phyloP scores from a whole-genome alignment of 2,888 invertebrate genomes.

The Heterodera filipjevi region DNA sequence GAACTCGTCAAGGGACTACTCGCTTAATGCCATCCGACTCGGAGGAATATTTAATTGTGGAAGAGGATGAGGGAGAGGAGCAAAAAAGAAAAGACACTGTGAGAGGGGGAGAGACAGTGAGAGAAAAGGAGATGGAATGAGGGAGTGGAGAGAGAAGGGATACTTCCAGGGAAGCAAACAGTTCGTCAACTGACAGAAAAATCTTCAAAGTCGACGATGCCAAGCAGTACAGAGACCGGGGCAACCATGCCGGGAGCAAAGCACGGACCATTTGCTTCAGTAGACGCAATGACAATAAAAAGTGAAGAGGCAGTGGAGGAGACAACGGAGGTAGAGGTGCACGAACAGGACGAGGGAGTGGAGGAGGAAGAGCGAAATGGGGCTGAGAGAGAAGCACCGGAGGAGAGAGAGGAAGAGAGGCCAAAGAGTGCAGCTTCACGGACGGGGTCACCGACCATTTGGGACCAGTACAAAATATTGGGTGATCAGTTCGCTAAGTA shows the following conservation, averaged over 20 bases:
- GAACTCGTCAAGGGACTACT: constrained; percentile 16
- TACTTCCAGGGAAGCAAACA: background rate
- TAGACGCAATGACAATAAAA: background rate
- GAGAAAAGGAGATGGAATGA: constrained; percentile 2
- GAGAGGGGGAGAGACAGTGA: background rate
- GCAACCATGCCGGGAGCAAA: background rate
- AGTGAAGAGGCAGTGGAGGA: constrained; percentile 8
- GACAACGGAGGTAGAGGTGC: constrained; percentile 33
- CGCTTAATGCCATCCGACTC: constrained; percentile 19
- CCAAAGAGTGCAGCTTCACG: constrained; percentile 37
- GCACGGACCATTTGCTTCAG: background rate
- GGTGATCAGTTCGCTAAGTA: constrained; percentile 51
- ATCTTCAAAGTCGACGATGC: background rate
- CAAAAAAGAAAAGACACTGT: background rate
- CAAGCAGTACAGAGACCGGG: background rate
- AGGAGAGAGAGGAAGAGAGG: constrained; percentile 19
- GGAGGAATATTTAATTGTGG: constrained; percentile 36
- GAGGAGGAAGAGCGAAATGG: constrained; percentile 20
- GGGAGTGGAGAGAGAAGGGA: constrained; percentile 11
- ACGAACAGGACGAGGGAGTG: constrained; percentile 26
- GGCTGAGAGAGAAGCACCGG: background rate
- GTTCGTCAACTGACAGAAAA: background rate
- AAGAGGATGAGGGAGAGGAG: constrained; percentile 32
- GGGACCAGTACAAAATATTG: constrained; percentile 60
- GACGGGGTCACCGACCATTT: constrained; percentile 58